Conservation (phyloP, 2,888 invertebrate species). For the Ferrisia virgata region DNA sequence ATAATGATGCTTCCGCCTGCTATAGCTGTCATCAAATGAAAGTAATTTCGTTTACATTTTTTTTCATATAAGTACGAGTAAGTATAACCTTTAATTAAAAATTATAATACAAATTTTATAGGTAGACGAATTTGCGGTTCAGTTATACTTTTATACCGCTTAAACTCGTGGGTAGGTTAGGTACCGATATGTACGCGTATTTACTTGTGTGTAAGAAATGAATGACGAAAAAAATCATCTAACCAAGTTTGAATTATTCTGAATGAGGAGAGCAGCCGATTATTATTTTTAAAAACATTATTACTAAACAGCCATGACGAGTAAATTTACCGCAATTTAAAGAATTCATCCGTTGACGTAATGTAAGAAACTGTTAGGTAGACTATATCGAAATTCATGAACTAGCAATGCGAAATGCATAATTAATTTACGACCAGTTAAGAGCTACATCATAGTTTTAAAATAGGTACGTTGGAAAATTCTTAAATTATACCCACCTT, state of each 20-base stretch:
- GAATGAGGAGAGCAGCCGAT: background rate
- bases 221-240: background rate
- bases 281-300: background rate
- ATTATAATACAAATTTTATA: background rate
- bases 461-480: background rate
- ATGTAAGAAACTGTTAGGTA: slow-evolving; percentile 10
- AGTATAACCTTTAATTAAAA: background rate
- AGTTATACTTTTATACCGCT: background rate
- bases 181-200: background rate
- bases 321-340: slow-evolving; percentile 36
- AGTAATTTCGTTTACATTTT: background rate
- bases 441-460: background rate
- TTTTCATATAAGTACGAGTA: background rate
- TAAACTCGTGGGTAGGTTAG: background rate
- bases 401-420: background rate
- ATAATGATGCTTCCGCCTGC: background rate
- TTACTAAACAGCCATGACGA: slow-evolving; percentile 35
- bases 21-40: background rate
- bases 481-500: background rate
- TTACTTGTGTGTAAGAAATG: background rate
- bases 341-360: slow-evolving; percentile 24
- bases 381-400: background rate
- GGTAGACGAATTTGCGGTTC: background rate
- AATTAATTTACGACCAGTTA: slow-evolving; percentile 22
- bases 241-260: background rate